Percentiles rank a stretch among this genome's conserved stretches.
These are phyloP conservation scores for Bhutanitis thaidina DNA, from an alignment of 2,888 invertebrate species.

Conservation along the genomic window DNA sequence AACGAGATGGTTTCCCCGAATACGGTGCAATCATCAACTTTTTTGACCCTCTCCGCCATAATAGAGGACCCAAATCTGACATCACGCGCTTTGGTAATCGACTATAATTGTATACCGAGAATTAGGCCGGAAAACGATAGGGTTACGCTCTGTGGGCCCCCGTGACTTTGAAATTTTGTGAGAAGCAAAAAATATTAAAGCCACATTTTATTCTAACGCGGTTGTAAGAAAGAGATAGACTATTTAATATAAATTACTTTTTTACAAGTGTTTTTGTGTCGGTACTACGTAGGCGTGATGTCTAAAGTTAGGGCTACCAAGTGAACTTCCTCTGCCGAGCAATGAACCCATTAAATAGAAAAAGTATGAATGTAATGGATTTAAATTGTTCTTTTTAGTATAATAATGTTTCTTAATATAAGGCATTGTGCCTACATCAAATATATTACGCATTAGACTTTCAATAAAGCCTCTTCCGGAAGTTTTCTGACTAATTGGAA, in stretches of 20 bases:
- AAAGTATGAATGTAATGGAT: not conserved
- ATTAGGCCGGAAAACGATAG: conserved; percentile 60
- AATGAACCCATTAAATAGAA: conserved; percentile 8
- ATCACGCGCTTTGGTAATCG: conserved; percentile 22
- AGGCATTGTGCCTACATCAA: too few relatives aligned
- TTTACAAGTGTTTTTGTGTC: conserved; percentile 9
- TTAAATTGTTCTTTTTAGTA: too few relatives aligned
- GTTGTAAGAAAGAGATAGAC: conserved; percentile 7
- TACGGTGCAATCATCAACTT: conserved; percentile 5
- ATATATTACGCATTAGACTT: too few relatives aligned
- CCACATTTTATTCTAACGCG: conserved; percentile 23
- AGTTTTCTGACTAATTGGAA: too few relatives aligned
- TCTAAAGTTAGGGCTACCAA: conserved; percentile 2
- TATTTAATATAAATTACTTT: conserved; percentile 16
- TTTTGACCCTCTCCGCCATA: conserved; percentile 9
- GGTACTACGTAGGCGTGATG: conserved; percentile 11
- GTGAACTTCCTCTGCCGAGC: not conserved
- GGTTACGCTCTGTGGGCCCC: conserved; percentile 60
- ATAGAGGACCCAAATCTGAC: conserved; percentile 6
- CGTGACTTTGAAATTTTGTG: conserved; percentile 57
- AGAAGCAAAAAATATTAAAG: conserved; percentile 34
- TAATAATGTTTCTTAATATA: too few relatives aligned
- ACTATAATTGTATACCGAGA: conserved; percentile 71
- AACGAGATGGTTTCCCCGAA: conserved; percentile 9
- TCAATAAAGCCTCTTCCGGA: too few relatives aligned